Base-by-base conservation (phyloP, 2,888 invertebrate species). In the Nowickia ferox region DNA sequence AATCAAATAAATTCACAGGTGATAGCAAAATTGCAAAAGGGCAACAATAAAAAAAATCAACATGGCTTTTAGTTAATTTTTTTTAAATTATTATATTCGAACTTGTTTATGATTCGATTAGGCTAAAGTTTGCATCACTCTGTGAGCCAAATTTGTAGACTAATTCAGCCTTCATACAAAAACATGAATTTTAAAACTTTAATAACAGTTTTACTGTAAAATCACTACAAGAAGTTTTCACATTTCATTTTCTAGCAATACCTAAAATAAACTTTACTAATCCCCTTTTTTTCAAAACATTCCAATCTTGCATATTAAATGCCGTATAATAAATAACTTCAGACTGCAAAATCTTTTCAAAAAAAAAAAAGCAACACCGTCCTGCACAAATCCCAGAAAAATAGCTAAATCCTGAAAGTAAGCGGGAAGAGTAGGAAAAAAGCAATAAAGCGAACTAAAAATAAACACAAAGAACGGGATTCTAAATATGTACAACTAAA, bases 361-460 rank as follows among this genome's bases (percentile, higher is more conserved):
- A 6, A 22, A 6, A 38, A 59, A n/a, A 68, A 57, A 46, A 22
- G 9, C 38, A 1, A 42, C n/a, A 15, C 15, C 46, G 17, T 15
- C 42, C 55, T n/a, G 19, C 46, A 74, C 57, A 57, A 63, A 55
- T 65, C 30, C 48, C 40, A 57, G 38, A 57, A 72, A 71, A 71
- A 55, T 69, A 55, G 74, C 81, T 75, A 53, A 81, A 53, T 57
- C 44, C 66, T 59, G 66, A 68, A 75, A 75, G 75, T 68, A 69
- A 77, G 40, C 83, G 71, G 76, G 19, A 65, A 77, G 65, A 44
- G 55, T 9, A 63, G 13, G 59, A 19, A 59, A 44, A 59, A 68
- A 38, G 9, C 6, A 13, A 42, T 53, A 59, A 77, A 68, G 11
- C 17, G 65, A 55, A 48, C 17, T 48, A 30, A 57, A 30, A 74